Evolutionary conservation across 2,888 invertebrate species (phyloP), one percentile per base, ranked within the genome.

Genomic region (Nomada lathburiana): DNA sequence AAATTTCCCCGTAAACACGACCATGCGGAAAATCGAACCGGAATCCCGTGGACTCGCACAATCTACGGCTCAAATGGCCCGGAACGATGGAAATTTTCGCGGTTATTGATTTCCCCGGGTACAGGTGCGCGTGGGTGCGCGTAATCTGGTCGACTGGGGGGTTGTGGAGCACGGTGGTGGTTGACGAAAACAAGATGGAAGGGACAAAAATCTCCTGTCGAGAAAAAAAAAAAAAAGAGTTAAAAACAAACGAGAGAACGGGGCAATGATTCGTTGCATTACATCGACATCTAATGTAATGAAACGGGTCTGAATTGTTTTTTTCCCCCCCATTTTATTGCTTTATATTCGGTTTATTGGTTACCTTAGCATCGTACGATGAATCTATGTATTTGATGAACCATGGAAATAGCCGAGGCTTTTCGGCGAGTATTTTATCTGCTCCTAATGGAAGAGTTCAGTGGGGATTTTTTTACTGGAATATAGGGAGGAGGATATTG

Each of bases 61-160:
- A 88, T 88, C 88, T 86, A 86, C 86, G 79, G 83, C 80, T 89
- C 80, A 89, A 89, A 87, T 89, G 84, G 86, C 86, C 82, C 81
- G 90, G 89, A 90, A 90, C 88, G 89, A 89, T 89, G 89, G 87
- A 86, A 88, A 90, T 89, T 90, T 90, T 90, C 89, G 88, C 88
- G 88, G 86, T 88, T 88, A 90, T 89, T 89, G 87, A 89, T 90
- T 89, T 89, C 88, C 80, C 84, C 84, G 72, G 78, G 76, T 84
- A 82, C 87, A 89, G 84, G 87, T 88, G 88, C 88, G 84, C 79
- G 85, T 79, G 83, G 72, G 69, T 84, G 75, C 83, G 82, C 84
- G 81, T 83, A 86, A 84, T 87, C 83, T 82, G 76, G 62, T 52
- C 20, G 74, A 59, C 20, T 52, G 0, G 36, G 52, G 29, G 75